Percentiles rank a stretch among this genome's conserved stretches.
These are phyloP conservation scores for Noctua pronuba DNA, from an alignment of 2,888 invertebrate genomes.

Conservation along the genomic window DNA sequence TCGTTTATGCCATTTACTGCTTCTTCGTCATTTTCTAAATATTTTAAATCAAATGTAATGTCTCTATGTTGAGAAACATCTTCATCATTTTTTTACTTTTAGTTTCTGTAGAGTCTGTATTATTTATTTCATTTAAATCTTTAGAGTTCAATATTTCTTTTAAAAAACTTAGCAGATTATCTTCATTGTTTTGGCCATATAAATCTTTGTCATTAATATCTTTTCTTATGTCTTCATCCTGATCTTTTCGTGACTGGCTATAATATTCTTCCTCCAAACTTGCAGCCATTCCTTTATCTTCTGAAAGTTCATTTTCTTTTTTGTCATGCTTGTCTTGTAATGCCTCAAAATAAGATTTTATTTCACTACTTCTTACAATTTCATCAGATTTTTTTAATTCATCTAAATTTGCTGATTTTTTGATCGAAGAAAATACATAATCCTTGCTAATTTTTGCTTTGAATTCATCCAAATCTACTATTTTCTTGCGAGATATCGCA, in stretches of 20 bases:
- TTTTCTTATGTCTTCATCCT: neutral
- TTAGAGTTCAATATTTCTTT: neutral
- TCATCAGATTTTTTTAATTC: neutral
- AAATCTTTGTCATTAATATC: neutral
- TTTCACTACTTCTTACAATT: constrained; percentile 1
- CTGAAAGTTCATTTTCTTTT: neutral
- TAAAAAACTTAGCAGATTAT: neutral
- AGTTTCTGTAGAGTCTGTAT: neutral
- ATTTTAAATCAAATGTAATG: no score
- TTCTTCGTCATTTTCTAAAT: neutral
- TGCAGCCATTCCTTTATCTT: neutral
- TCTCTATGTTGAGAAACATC: neutral
- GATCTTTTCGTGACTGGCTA: neutral
- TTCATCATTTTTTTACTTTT: constrained; percentile 13
- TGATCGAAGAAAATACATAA: neutral
- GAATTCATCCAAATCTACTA: neutral
- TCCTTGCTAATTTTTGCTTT: neutral
- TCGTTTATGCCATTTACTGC: neutral
- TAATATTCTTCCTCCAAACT: neutral
- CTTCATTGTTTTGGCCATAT: neutral
- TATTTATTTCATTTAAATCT: constrained; percentile 13
- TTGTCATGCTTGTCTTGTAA: neutral
- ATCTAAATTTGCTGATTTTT: neutral
- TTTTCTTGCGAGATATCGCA: neutral
- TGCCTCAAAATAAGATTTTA: neutral